Evolutionary conservation across 2,113 vertebrate genomes (phyloP), one percentile per base, ranked within the genome.

Genomic region (Hyperoodon ampullatus): DNA sequence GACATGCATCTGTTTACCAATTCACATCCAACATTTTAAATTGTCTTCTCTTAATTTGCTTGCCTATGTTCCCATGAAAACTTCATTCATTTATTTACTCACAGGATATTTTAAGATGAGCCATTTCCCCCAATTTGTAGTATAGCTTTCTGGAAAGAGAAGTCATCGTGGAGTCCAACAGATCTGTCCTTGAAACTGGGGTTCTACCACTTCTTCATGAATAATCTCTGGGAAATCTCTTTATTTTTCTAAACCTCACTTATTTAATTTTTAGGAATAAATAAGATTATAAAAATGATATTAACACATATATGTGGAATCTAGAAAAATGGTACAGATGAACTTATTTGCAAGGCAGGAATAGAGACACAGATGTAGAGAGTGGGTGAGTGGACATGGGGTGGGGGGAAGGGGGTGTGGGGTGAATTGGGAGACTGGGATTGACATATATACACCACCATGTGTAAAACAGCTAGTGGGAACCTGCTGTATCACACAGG

Each of bases 11-110:
- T 97, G 96, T 90, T 97, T 97, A 90, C 28, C 72, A 92, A 83
- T 66, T 95, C 85, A 95, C 88, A 88, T 94, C 94, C 96, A 94
- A 68, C 53, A 47, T 97, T 98, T 97, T 94, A 94, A 88, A 95
- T 74, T 75, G 35, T 65, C 8, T 90, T 96, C 72, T 87, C 68
- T 94, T 94, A 75, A 89, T 91, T 85, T 93, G 39, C 33, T 78
- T 95, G 83, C 74, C 39, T 93, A 0, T 96, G 30, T 94, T 82
- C 47, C 55, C 18, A 1, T 90, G 50, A 63, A 87, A 97, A 84
- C 72, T 86, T 82, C 33, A 82, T 80, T 95, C 35, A 44, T 93
- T 82, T 72, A 66, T 88, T 93, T 95, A 19, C 92, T 90, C 19
- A 53, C 33, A 75, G 71, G n/a, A 26, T 92, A 39, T 55, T 92